Conservation (phyloP, 2,888 invertebrate species). For the Encarsia formosa region DNA sequence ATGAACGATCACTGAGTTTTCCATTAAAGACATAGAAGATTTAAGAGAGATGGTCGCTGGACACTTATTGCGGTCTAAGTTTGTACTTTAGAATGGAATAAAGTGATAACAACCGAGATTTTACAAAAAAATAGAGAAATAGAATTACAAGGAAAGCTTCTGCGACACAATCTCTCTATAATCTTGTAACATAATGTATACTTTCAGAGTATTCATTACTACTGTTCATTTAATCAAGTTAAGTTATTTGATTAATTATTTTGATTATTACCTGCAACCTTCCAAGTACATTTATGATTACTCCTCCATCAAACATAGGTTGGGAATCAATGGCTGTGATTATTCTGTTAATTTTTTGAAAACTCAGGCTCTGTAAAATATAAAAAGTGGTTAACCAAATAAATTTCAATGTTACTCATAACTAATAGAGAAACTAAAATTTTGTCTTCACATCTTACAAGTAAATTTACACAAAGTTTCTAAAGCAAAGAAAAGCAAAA, state of each 20-base stretch:
- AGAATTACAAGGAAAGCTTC: no score
- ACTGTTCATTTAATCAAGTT: no score
- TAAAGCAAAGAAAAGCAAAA: no score
- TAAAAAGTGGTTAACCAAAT: no score
- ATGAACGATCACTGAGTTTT: conserved; percentile 48
- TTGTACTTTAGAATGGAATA: no score
- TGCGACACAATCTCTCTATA: conserved; percentile 15
- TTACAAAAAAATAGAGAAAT: no score
- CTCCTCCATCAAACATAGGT: conserved; percentile 97
- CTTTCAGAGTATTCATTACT: conserved; percentile 11
- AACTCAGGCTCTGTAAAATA: conserved; percentile 82
- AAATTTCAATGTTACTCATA: no score
- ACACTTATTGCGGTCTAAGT: conserved; percentile 37
- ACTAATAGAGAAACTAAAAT: no score
- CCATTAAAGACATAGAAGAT: conserved; percentile 36
- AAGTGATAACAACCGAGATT: no score
- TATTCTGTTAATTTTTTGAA: conserved; percentile 88
- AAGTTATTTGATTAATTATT: neutral
- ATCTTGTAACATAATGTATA: conserved; percentile 7
- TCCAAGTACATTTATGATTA: conserved; percentile 92
- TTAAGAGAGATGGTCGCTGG: conserved; percentile 40
- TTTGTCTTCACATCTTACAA: no score
- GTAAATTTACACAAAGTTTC: no score
- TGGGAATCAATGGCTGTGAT: conserved; percentile 94
- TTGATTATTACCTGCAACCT: conserved; percentile 85